phyloP scores from a whole-genome alignment of 1,140 invertebrate genomes.

The Drosophila ogumai region DNA sequence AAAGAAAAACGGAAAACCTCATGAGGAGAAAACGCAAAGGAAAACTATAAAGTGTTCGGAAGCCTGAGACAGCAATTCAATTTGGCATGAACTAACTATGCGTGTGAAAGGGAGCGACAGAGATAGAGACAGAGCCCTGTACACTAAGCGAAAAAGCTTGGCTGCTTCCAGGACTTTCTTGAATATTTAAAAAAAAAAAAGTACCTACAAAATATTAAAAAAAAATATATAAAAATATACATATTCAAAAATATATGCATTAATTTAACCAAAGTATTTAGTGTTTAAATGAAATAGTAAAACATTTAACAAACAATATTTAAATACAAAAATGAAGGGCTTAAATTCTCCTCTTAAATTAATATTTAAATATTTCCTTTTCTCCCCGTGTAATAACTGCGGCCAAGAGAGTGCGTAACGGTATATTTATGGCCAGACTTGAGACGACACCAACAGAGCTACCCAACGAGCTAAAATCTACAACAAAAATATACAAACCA shows the following conservation, averaged over 20 bases:
- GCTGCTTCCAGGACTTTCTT: no score
- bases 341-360: no score
- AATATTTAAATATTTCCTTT: neutral
- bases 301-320: no score
- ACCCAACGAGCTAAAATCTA: constrained; percentile 18
- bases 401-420: constrained; percentile 41
- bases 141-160: neutral
- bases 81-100: constrained; percentile 65
- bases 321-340: no score
- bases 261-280: no score
- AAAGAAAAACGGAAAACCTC: constrained; percentile 36
- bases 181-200: no score
- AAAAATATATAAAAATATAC: no score
- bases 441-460: constrained; percentile 46
- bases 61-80: constrained; percentile 66
- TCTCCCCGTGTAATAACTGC: neutral
- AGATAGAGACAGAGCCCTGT: constrained; percentile 2
- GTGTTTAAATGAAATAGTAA: no score
- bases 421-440: constrained; percentile 55
- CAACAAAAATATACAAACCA: constrained; percentile 5
- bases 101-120: constrained; percentile 47
- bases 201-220: no score
- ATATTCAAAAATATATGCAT: no score
- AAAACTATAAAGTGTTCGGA: constrained; percentile 76
- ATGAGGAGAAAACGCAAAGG: constrained; percentile 27